phyloP scores from a whole-genome alignment of 2,888 invertebrate genomes.

The Xylota sylvarum region DNA sequence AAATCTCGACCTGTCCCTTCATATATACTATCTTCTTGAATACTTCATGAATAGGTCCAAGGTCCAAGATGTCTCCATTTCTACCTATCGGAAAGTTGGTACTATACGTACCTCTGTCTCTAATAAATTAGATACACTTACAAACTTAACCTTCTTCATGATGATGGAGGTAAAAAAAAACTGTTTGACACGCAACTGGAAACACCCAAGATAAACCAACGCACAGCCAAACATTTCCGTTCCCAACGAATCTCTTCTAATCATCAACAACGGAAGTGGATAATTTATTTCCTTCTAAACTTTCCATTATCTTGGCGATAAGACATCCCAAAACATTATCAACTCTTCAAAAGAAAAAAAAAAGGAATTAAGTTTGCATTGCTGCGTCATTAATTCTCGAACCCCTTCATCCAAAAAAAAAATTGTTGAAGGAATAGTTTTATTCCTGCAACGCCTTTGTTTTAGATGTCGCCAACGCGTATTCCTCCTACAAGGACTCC shows the following conservation, averaged over 20 bases:
- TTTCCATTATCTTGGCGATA: not conserved
- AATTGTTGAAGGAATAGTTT: slow-evolving; percentile 25
- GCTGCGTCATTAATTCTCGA: slow-evolving; percentile 29
- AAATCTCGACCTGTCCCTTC: no score
- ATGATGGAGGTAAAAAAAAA: not conserved
- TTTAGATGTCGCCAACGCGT: not conserved
- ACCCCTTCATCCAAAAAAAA: slow-evolving; percentile 4
- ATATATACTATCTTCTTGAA: no score
- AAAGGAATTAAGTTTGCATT: slow-evolving; percentile 35
- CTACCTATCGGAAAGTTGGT: no score
- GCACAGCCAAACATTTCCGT: not conserved
- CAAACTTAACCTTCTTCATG: not conserved
- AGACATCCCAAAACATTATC: not conserved
- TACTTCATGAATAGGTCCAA: no score
- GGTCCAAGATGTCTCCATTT: no score
- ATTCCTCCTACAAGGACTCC: not conserved
- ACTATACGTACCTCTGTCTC: not conserved
- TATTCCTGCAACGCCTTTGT: not conserved
- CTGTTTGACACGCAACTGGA: not conserved
- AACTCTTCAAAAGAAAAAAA: not conserved
- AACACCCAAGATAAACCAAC: not conserved
- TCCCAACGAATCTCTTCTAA: not conserved
- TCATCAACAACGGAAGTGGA: not conserved
- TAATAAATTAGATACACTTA: not conserved
- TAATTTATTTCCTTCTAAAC: slow-evolving; percentile 36